Conservation (phyloP, 1,140 invertebrate genomes). For the Meloidogyne hapla region DNA sequence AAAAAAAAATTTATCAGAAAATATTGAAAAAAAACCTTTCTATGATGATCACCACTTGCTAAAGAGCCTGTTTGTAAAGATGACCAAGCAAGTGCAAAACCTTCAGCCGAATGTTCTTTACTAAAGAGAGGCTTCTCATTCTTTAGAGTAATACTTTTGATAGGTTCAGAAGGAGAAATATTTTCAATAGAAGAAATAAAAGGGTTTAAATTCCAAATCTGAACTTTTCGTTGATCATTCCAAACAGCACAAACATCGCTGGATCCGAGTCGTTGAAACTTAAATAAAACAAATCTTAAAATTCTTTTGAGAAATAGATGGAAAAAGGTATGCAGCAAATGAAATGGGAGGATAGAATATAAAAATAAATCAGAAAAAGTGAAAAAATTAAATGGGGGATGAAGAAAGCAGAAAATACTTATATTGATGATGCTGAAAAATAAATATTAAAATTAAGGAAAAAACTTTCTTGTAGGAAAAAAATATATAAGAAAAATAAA, state of each 20-base stretch:
- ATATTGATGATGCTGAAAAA: too few species aligned
- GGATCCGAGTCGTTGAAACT: slow-evolving; percentile 42
- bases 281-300: slow-evolving; percentile 15
- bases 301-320: too few species aligned
- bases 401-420: too few species aligned
- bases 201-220: slow-evolving; percentile 46
- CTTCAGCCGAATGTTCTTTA: slow-evolving; percentile 85
- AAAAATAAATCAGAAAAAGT: too few species aligned
- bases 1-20: slow-evolving; percentile 10
- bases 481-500: neutral
- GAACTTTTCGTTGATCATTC: slow-evolving; percentile 51
- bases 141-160: slow-evolving; percentile 52
- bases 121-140: slow-evolving; percentile 75
- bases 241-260: slow-evolving; percentile 46
- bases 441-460: too few species aligned
- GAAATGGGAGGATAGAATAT: too few species aligned
- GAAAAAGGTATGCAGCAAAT: neutral
- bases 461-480: neutral
- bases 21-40: slow-evolving; percentile 42
- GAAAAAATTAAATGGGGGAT: too few species aligned
- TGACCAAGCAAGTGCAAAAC: slow-evolving; percentile 92
- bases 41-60: slow-evolving; percentile 54
- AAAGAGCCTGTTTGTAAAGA: slow-evolving; percentile 72
- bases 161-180: slow-evolving; percentile 12
- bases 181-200: slow-evolving; percentile 25